Evolutionary conservation across 2,113 vertebrate species (phyloP), one percentile per base, ranked within the genome.

Genomic region (Poicephalus gulielmi): DNA sequence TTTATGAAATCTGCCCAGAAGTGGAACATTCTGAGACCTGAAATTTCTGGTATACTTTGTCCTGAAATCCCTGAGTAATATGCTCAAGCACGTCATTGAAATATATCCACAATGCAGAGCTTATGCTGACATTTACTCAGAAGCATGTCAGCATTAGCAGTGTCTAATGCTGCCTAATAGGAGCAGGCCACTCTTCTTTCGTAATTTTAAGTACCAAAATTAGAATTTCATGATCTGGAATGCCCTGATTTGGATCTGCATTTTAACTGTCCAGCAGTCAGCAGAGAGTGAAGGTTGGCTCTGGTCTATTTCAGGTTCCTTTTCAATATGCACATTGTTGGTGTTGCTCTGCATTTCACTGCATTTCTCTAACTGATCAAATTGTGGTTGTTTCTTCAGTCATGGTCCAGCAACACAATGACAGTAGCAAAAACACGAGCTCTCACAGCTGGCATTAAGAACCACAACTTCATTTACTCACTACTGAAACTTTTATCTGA

Each of bases 341-440:
- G 22, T 25, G 37, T 33, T 74, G 5, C 46, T 80, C 66, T 85
- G 49, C 49, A 44, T 91, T 79, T 91, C 70, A 68, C 52, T 79
- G 80, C 39, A 10, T 77, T 94, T 83, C 69, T 92, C 80, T 49
- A 75, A 28, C 39, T 23, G 86, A 84, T 86, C 35, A 68, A 53
- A 57, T 11, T 75, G 86, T 55, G 47, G 64, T 52, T 91, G 86
- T 86, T 96, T 80, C 92, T 92, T 90, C 91, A 92, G 95, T 95
- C 91, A 95, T 70, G 94, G 94, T 94, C 88, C 92, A 95, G 86
- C 83, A 83, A 17, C 46, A 80, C 71, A 83, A 24, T 83, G 94
- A 88, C 92, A 94, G 83, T 37, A 88, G 64, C 79, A 90, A 90
- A 92, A 79, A 73, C 81, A 67, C 2, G 17, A 92, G 63, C 71